Evolutionary conservation across 2,888 invertebrate species (phyloP).

Genomic region (Melinaea menophilus): DNA sequence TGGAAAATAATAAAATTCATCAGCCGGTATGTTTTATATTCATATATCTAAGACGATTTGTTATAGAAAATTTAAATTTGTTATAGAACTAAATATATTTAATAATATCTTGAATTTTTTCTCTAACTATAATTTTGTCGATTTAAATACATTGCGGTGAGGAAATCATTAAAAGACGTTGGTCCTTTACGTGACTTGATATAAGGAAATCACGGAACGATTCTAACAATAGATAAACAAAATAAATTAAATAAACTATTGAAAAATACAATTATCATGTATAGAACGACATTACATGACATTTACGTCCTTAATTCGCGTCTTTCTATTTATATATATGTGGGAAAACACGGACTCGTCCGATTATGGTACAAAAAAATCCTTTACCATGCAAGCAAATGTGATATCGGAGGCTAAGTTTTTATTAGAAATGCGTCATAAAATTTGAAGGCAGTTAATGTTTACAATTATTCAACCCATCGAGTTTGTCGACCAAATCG

Average conservation of each 20-base stretch:
- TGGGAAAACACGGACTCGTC: no score
- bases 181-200: no score
- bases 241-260: neutral
- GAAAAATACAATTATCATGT: constrained; percentile 27
- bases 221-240: neutral
- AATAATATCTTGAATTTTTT: no score
- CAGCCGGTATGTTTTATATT: no score
- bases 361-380: neutral
- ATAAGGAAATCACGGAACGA: no score
- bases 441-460: constrained; percentile 7
- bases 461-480: constrained; percentile 19
- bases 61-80: no score
- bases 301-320: constrained; percentile 10
- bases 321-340: neutral
- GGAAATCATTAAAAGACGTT: no score
- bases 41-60: no score
- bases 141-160: no score
- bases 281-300: constrained; percentile 4
- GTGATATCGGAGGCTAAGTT: neutral
- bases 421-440: constrained; percentile 4
- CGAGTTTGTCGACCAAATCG: constrained; percentile 33
- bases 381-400: neutral
- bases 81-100: no score
- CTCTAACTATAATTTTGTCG: no score
- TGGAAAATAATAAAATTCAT: no score